phyloP scores from a whole-genome alignment of 2,113 vertebrate genomes.

The Poeciliopsis occidentalis region DNA sequence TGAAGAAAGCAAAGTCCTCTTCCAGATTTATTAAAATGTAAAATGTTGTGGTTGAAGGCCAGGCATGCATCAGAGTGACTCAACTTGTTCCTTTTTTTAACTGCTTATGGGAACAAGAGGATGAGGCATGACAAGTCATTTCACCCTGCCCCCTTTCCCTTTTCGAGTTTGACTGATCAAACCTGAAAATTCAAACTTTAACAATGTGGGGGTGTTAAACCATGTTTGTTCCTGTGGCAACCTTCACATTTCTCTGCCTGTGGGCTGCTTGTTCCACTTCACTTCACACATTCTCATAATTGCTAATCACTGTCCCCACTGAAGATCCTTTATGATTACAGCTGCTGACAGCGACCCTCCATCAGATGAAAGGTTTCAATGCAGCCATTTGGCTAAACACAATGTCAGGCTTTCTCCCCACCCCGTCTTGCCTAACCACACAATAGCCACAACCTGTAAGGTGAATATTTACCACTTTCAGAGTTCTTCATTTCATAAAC shows the following conservation, averaged over 20 bases:
- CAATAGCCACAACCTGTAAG: neutral
- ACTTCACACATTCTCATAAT: conserved; percentile 26
- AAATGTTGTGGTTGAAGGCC: conserved; percentile 20
- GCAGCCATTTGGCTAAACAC: neutral
- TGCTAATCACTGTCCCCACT: conserved; percentile 25
- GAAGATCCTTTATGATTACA: conserved; percentile 5
- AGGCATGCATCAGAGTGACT: conserved; percentile 29
- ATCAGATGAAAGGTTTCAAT: conserved; percentile 17
- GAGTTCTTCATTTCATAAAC: neutral
- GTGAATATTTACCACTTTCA: neutral
- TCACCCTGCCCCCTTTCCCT: conserved; percentile 58
- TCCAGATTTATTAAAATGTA: conserved; percentile 34
- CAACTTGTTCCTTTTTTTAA: conserved; percentile 52
- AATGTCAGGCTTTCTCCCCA: neutral
- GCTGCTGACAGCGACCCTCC: neutral
- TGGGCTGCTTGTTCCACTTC: conserved; percentile 66
- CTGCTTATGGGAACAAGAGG: conserved; percentile 49
- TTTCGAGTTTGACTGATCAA: conserved; percentile 59
- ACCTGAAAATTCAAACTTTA: conserved; percentile 28
- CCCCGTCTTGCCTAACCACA: conserved; percentile 10
- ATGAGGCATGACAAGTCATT: conserved; percentile 54
- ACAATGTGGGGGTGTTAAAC: conserved; percentile 33
- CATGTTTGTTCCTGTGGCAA: conserved; percentile 61
- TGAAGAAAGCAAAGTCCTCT: conserved; percentile 8
- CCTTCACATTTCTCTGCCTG: conserved; percentile 44